Evolutionary conservation across 2,113 vertebrate species (phyloP), one percentile per base, ranked within the genome.

Genomic region (Callaeas wilsoni): DNA sequence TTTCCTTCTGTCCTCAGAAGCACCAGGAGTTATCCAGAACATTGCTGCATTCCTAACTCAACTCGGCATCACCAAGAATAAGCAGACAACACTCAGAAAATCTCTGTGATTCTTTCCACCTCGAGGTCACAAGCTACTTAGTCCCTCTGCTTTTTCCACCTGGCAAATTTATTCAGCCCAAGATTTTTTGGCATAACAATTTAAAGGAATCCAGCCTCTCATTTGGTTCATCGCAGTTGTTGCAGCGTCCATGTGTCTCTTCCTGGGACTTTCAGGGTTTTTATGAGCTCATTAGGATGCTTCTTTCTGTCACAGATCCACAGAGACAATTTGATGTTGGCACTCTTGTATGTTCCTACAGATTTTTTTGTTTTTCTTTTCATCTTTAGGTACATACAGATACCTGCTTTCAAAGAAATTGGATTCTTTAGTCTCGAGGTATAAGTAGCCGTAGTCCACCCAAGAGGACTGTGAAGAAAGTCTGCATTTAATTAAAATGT

Each of bases 341-440:
- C 18, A 8, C 29, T 18, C 14, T 21, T 57, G 8, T 20, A 2
- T 41, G 13, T 41, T 73, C 29, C 47, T 33, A 10, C 0, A 0
- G 27, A 7, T 5, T 6, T 41, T 41, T 62, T 22, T 56, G 13
- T 56, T 77, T 56, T 27, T 26, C 15, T 69, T 68, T 55, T 75
- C 44, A 33, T 44, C 55, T 78, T 73, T 22, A 73, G 44, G 37
- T 18, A 13, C 1, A 1, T 16, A 23, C 42, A 35, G 47, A 57
- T 7, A 27, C 3, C 32, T 59, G 12, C 53, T 79, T 71, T 59
- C 39, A 73, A 37, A 63, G 29, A 65, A 74, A 65, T 62, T 42
- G 29, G n/a, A 52, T 70, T 57, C 19, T 67, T 46, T 25, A 7
- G 6, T 65, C 50, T 70, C 30, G 29, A 71, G 25, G 16, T 75